Percentiles rank a stretch among this genome's conserved stretches.
phyloP scores from a whole-genome alignment of 2,113 vertebrate genomes.

The Catharus fuscescens region DNA sequence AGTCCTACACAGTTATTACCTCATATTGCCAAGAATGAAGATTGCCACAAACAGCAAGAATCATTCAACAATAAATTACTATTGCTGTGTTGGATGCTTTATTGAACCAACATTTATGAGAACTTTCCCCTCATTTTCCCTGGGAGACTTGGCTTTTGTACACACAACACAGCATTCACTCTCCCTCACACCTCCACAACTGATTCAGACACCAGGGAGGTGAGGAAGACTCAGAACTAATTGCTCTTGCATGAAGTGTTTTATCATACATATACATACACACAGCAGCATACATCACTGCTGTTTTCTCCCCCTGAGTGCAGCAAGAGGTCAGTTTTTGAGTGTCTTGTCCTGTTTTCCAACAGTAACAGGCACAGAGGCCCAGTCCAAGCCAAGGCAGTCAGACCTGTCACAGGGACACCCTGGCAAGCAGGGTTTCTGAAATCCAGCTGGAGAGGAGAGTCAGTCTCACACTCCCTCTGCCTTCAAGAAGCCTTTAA shows the following conservation, averaged over 20 bases:
- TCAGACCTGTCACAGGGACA: not conserved
- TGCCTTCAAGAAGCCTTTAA: not conserved
- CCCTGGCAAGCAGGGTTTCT: not conserved
- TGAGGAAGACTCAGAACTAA: not conserved
- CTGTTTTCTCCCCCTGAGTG: not conserved
- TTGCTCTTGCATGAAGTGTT: not conserved
- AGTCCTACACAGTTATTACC: not conserved
- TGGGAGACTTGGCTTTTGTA: not conserved
- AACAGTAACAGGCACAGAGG: not conserved
- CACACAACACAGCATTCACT: not conserved
- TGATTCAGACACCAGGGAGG: conserved; percentile 1
- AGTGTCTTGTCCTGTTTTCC: not conserved
- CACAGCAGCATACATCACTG: not conserved
- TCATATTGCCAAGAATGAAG: not conserved
- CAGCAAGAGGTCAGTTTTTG: not conserved
- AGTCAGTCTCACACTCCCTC: not conserved
- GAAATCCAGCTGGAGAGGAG: not conserved
- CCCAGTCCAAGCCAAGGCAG: not conserved
- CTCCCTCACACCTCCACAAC: not conserved
- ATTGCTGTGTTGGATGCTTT: not conserved
- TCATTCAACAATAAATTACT: not conserved
- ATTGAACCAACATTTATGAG: not conserved
- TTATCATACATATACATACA: not conserved
- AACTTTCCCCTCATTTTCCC: not conserved
- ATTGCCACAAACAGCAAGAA: not conserved